phyloP scores from a whole-genome alignment of 2,888 invertebrate species.

The Morpho deidamia region DNA sequence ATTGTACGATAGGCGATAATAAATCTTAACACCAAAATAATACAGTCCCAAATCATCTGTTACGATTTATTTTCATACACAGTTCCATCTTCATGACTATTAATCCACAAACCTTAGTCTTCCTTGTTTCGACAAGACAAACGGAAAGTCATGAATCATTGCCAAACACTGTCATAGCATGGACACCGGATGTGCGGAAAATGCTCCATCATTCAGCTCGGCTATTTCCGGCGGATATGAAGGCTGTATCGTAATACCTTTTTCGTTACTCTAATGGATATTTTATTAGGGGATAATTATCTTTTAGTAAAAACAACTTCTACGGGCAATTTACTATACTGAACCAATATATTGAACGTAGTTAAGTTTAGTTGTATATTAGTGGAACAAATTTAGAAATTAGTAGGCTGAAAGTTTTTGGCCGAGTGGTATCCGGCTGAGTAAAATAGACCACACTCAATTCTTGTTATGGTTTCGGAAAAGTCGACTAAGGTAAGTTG shows the following conservation, averaged over 20 bases:
- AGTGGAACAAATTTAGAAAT: no score
- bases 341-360: no score
- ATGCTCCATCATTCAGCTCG: constrained; percentile 36
- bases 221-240: constrained; percentile 37
- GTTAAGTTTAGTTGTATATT: no score
- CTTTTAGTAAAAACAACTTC: no score
- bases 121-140: constrained; percentile 27
- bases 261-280: background rate
- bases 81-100: constrained; percentile 23
- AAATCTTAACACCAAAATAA: background rate
- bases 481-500: no score
- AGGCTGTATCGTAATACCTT: constrained; percentile 28
- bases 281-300: no score
- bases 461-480: no score
- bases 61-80: constrained; percentile 4
- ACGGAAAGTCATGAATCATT: constrained; percentile 37
- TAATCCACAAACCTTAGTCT: constrained; percentile 26
- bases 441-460: no score
- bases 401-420: no score
- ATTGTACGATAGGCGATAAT: background rate
- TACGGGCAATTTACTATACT: no score
- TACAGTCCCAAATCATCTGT: background rate
- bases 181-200: constrained; percentile 34
- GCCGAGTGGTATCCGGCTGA: no score
- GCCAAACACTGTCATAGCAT: constrained; percentile 31